Evolutionary conservation across 2,797 vertebrate genomes (phyloP).

Genomic region (Falco cherrug): DNA sequence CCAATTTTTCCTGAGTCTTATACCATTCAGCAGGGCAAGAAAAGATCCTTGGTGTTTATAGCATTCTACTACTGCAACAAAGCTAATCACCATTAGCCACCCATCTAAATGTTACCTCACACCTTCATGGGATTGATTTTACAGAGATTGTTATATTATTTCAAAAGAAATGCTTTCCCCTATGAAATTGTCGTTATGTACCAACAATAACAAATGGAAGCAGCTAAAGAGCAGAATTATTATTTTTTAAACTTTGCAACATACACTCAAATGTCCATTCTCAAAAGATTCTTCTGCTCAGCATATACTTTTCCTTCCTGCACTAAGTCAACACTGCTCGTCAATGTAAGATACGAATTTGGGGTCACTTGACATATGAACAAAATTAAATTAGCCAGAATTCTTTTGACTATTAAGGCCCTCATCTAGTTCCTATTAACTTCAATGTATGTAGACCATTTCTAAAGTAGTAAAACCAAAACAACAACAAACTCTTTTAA

Average conservation of each 20-base stretch:
- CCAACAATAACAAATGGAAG: conserved; percentile 1
- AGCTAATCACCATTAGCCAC: conserved; percentile 21
- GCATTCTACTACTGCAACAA: conserved; percentile 1
- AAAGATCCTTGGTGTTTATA: not conserved
- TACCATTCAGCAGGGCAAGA: not conserved
- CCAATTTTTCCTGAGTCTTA: not conserved
- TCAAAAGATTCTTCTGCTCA: not conserved
- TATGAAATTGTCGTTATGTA: not conserved
- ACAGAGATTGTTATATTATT: not conserved
- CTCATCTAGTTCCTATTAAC: not conserved
- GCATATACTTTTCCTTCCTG: not conserved
- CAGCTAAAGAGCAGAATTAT: not conserved
- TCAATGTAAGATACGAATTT: not conserved
- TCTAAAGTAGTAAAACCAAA: not conserved
- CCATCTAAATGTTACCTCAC: conserved; percentile 27
- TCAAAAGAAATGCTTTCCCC: not conserved
- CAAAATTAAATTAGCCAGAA: not conserved
- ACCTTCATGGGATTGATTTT: conserved; percentile 30
- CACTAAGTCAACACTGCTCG: not conserved
- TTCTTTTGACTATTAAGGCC: not conserved
- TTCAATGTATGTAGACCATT: not conserved
- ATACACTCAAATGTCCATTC: not conserved
- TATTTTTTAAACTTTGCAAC: not conserved
- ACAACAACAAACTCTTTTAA: not conserved
- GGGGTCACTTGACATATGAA: not conserved